phyloP scores from a whole-genome alignment of 2,113 vertebrate genomes.

The Heterocephalus glaber region DNA sequence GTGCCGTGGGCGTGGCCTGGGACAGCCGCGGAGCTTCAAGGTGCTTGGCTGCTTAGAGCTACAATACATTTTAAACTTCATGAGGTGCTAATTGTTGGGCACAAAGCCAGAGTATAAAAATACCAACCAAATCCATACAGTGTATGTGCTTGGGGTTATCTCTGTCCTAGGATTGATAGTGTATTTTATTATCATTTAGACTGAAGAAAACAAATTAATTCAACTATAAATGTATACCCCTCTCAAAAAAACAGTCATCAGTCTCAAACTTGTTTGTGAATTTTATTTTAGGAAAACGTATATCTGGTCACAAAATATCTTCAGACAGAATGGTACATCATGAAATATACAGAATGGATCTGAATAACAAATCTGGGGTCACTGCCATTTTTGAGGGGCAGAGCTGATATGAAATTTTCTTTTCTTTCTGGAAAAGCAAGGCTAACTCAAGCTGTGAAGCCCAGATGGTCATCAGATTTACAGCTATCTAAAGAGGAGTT shows the following conservation, averaged over 20 bases:
- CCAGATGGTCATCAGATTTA: constrained; percentile 78
- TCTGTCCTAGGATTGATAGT: not conserved
- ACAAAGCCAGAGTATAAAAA: rapidly evolving
- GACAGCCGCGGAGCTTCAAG: too few species aligned
- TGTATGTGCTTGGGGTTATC: too few species aligned
- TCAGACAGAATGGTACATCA: not conserved
- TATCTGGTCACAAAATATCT: not conserved
- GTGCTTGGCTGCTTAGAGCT: too few species aligned
- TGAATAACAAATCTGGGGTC: constrained; percentile 53
- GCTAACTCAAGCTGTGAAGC: constrained; percentile 77
- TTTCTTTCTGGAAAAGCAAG: constrained; percentile 77
- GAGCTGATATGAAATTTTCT: constrained; percentile 56
- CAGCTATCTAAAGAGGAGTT: constrained; percentile 67
- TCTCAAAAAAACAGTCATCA: not conserved
- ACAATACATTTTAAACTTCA: not conserved
- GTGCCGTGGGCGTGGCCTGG: too few species aligned
- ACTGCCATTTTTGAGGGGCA: not conserved
- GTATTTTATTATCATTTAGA: not conserved
- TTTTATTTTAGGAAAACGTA: constrained; percentile 75
- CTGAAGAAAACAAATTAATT: not conserved
- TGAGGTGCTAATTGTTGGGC: too few species aligned
- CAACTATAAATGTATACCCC: not conserved
- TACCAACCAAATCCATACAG: not conserved
- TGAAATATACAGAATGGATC: not conserved
- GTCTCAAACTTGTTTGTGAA: not conserved